Base-by-base conservation (phyloP, 2,888 invertebrate species). In the Leptinotarsa juncta region DNA sequence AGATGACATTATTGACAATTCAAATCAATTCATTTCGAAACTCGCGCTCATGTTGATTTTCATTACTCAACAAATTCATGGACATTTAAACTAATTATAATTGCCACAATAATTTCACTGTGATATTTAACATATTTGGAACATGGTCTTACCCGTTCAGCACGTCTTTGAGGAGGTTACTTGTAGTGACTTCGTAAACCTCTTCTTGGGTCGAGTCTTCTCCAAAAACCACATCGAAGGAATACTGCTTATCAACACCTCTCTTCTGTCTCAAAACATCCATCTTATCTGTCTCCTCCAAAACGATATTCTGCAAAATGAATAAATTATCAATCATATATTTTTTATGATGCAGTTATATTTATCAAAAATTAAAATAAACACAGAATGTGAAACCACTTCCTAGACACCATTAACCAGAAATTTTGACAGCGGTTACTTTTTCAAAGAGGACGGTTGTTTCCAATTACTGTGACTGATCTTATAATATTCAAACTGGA, bases 141-240 rank as follows among this genome's bases (percentile, higher is more conserved):
- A 42, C 10, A n/a, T 60, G 15, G 20, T 15, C 84, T 86, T 81
- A 88, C 88, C 88, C 88, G 78, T 86, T 91, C 48, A 98, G 89
- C 0, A 98, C 95, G 83, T 95, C 96, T 62, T 93, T 93, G 2
- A 98, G 96, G 20, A 98, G 89, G 20, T 94, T 92, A 70, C 94
- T 94, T 32, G 97, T 95, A 0, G 97, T 97, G 5, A 93, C 92
- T 76, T 93, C 93, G 88, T 98, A 98, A 0, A 98, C 96, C 69
- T 94, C 86, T 88, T 96, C 96, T 91, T 97, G 97, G 0, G 94
- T 92, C 26, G 96, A 93, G 78, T 93, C 92, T 85, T 97, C 97
- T 69, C 94, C 95, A 85, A 98, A 97, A 12, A 96, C 96, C 70
- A 93, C 91, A 86, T 98, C 98, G 87, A 96, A 98, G 3, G 94